Percentiles rank a stretch among this genome's conserved stretches.
Evolutionary conservation across 2,113 vertebrate genomes (phyloP).

Genomic region (Lepidothrix coronata): DNA sequence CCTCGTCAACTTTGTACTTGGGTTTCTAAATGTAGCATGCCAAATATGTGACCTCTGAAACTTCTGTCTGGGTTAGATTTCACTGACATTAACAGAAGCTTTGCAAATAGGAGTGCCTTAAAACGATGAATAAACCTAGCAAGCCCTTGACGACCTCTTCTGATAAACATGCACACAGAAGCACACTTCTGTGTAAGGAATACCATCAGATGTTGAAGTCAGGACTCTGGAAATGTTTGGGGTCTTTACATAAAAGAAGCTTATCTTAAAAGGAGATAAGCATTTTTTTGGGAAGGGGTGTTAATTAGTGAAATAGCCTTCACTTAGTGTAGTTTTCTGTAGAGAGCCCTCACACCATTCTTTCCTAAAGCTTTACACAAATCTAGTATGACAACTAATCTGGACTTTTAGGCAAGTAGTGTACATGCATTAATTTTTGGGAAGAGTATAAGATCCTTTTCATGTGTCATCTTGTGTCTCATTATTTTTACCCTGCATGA

Average conservation of each 20-base stretch:
- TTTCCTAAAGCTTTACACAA: constrained; percentile 38
- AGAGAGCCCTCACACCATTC: constrained; percentile 47
- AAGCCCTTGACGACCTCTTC: constrained; percentile 55
- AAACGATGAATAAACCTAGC: constrained; percentile 57
- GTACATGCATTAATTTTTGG: constrained; percentile 13
- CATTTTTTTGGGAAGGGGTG: constrained; percentile 22
- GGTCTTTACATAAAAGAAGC: not conserved
- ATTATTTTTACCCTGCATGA: constrained; percentile 27
- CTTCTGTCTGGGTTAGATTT: constrained; percentile 64
- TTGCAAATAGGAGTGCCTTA: constrained; percentile 49
- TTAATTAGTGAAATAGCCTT: constrained; percentile 59
- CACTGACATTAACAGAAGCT: constrained; percentile 68
- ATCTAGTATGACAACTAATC: not conserved
- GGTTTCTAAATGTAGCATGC: constrained; percentile 65
- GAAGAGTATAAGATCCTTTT: not conserved
- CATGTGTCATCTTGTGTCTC: not conserved
- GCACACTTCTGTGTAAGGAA: constrained; percentile 24
- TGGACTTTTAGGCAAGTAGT: constrained; percentile 62
- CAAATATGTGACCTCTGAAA: constrained; percentile 71
- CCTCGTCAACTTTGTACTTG: constrained; percentile 66
- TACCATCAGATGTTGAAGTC: constrained; percentile 25
- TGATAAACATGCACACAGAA: constrained; percentile 25
- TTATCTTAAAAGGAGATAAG: constrained; percentile 19
- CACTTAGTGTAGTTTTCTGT: constrained; percentile 33
- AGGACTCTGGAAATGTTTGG: not conserved